Base-by-base conservation (phyloP, 2,888 invertebrate species). In the Pandemis corylana region DNA sequence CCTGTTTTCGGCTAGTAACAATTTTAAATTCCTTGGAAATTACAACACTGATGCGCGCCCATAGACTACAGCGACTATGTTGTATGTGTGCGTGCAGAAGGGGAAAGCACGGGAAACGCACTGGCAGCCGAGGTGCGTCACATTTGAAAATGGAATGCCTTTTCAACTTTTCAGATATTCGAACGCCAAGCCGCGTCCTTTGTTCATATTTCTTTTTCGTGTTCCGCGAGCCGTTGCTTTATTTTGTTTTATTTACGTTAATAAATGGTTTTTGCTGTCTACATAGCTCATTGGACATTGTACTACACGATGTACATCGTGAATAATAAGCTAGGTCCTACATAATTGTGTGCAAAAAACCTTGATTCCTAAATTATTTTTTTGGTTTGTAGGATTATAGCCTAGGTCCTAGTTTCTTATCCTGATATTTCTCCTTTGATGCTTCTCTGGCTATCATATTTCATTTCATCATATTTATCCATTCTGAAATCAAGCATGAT, bases 121-220 rank as follows among this genome's bases (percentile, higher is more conserved):
- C 85, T 83, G 83, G 75, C 75, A 67, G 66, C 61, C 67, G 70
- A 70, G 75, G 66, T 71, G 82, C 85, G 84, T 83, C 83, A 86
- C 85, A 86, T 91, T 91, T 85, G 84, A 89, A 91, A 92, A 90
- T 88, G 87, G 90, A 91, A 90, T 87, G 85, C 87, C 85, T 86
- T 90, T 90, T 85, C 80, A 87, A 87, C 86, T 89, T 89, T 89
- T 83, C 85, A 79, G 88, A 87, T 86, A 87, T 86, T 84, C 80
- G 83, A 28, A 59, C 59, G 83, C 88, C 81, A 83, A 59, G 59
- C 59, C 59, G 78, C 76, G 81, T 80, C 82, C 78, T 79, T 78
- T 75, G 77, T 79, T 80, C 79, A 69, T 66, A 70, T 74, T 75
- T 71, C 67, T 67, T 75, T 75, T 75, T 56, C 71, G 70, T 70